Evolutionary conservation across 2,797 vertebrate species (phyloP), one percentile per base, ranked within the genome.

Genomic region (Crotalus adamanteus): DNA sequence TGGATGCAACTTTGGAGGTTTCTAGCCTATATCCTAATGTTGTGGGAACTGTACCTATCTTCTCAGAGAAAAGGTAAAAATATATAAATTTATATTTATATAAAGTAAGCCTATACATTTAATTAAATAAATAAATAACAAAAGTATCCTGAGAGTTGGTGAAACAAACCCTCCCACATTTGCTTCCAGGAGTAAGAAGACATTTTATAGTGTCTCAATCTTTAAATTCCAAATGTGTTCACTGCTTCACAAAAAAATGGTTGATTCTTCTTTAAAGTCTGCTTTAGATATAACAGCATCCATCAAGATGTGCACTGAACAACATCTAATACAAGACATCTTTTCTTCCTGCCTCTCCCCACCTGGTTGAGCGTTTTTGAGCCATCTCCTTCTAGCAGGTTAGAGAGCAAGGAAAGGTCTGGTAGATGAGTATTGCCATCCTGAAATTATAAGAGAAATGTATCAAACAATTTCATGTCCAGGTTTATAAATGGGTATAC

Each of bases 291-390:
- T 37, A 92, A 63, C 6, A 25, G 37, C 6, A 37, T 92, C 26
- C 42, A 60, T 26, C 87, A 51, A n/a, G 11, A 3, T 53, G 11
- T 53, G 65, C 47, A 69, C 2, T 78, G 28, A 60, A 51, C 8
- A n/a, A 28, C 37, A 18, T 51, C n/a, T 42, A 20, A 63, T 28
- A 20, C 14, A 86, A 63, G 7, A n/a, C 0, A 31, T 60, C 18
- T 98, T 94, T 98, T 98, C 95, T 98, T 98, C 1, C 97, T 98
- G 98, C 98, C 20, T 97, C 98, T 28, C 7, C 37, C 56, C 90
- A 56, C 97, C 97, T 97, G 95, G 2, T 87, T 92, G 31, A 69
- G 88, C 92, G 73, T 94, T 94, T 94, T 93, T 56, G 73, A 95
- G 91, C n/a, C 89, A 13, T 92, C 93, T 60, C 95, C 94, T 91